These are phyloP conservation scores for Oedothorax gibbosus DNA, from an alignment of 1,140 invertebrate species.

Conservation along the genomic window DNA sequence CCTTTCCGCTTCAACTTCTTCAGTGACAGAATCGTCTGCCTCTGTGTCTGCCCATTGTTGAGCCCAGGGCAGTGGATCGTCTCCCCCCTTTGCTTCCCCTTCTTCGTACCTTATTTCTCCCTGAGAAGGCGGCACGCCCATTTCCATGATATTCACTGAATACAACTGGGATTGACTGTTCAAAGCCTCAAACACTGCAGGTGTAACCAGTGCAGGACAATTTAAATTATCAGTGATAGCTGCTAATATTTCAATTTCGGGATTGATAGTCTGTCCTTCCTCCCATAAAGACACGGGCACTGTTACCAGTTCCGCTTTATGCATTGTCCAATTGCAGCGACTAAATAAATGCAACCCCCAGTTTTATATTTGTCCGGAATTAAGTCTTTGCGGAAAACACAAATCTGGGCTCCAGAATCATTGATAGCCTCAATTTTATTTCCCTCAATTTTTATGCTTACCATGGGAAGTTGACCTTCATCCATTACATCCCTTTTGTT, in stretches of 20 bases:
- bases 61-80: neutral
- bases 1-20: neutral
- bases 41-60: neutral
- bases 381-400: no score
- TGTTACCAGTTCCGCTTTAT: no score
- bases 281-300: neutral
- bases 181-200: neutral
- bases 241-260: neutral
- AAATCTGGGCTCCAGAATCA: no score
- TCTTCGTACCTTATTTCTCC: no score
- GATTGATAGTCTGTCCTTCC: neutral
- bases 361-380: no score
- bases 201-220: neutral
- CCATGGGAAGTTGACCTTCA: no score
- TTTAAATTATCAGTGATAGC: neutral
- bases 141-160: neutral
- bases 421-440: no score
- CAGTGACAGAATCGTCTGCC: neutral
- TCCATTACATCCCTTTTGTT: no score
- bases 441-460: no score
- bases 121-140: neutral
- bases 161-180: neutral
- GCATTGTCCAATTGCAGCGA: no score
- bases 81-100: neutral
- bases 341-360: no score